Conservation (phyloP, 53 echinoderm and acorn worm genomes). For the Luidia sarsii region DNA sequence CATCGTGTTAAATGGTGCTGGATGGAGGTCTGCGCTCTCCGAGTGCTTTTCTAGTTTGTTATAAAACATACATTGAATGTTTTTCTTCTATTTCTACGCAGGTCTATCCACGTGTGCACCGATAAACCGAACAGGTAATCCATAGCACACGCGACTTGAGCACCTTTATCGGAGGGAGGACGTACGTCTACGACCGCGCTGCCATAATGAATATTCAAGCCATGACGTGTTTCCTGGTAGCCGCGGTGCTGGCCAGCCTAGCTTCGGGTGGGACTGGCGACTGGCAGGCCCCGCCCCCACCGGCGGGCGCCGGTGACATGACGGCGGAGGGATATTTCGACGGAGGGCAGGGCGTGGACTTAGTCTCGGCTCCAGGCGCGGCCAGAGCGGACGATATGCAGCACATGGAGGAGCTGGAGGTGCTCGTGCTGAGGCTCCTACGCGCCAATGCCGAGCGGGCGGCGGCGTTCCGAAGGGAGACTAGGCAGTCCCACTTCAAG, state of each 20-base stretch:
- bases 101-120: no score
- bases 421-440: conserved; percentile 13
- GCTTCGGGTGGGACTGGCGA: neutral
- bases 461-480: conserved; percentile 10
- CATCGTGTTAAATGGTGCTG: no score
- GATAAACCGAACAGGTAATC: no score
- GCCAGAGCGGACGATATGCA: neutral
- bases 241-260: conserved; percentile 4
- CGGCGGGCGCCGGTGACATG: neutral
- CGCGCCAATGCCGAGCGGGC: conserved; percentile 8
- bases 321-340: neutral
- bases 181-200: no score
- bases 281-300: neutral
- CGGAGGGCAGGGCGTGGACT: conserved; percentile 1
- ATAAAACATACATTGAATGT: no score
- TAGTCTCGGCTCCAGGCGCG: neutral
- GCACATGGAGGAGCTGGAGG: neutral
- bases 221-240: conserved; percentile 21
- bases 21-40: no score
- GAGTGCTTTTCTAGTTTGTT: no score
- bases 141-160: no score
- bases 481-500: conserved; percentile 1
- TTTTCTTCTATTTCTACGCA: no score
- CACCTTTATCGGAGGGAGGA: no score
- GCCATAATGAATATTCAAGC: conserved; percentile 44